These are phyloP conservation scores for Cryptosula pallasiana DNA, from an alignment of 2,888 invertebrate species.

Conservation along the genomic window DNA sequence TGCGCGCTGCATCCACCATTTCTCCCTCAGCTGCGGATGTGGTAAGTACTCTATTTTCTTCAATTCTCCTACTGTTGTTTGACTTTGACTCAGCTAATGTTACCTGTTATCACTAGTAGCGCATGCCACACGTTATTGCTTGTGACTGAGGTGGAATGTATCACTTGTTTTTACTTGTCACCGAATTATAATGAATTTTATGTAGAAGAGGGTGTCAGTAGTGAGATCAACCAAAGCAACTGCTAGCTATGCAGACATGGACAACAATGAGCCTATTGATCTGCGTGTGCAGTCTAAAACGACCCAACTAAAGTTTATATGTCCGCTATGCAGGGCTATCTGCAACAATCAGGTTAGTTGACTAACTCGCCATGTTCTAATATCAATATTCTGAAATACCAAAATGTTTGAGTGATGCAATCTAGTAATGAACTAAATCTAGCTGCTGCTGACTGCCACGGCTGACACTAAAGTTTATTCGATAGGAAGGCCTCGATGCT, in stretches of 20 bases:
- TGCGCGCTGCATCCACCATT: not conserved
- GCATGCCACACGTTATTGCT: too few relatives aligned
- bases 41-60: too few relatives aligned
- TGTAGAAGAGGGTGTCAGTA: not conserved
- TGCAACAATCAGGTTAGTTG: slow-evolving; percentile 9
- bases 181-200: not conserved
- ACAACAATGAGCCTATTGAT: slow-evolving; percentile 9
- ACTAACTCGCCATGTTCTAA: too few relatives aligned
- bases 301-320: not conserved
- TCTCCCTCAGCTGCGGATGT: not conserved
- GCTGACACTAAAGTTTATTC: not conserved
- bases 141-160: too few relatives aligned
- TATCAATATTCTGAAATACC: too few relatives aligned
- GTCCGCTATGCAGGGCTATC: not conserved
- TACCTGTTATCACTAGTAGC: too few relatives aligned
- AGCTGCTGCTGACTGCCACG: too few relatives aligned
- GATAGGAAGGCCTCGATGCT: not conserved
- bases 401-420: too few relatives aligned
- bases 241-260: not conserved
- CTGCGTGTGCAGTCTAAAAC: slow-evolving; percentile 1
- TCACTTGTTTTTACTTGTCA: not conserved
- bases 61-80: too few relatives aligned
- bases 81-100: too few relatives aligned
- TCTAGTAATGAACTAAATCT: too few relatives aligned
- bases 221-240: not conserved